Percentiles rank a stretch among this genome's conserved stretches.
These are phyloP conservation scores for Leptoteleia sp. DNA, from an alignment of 1,140 invertebrate genomes.

Conservation along the genomic window DNA sequence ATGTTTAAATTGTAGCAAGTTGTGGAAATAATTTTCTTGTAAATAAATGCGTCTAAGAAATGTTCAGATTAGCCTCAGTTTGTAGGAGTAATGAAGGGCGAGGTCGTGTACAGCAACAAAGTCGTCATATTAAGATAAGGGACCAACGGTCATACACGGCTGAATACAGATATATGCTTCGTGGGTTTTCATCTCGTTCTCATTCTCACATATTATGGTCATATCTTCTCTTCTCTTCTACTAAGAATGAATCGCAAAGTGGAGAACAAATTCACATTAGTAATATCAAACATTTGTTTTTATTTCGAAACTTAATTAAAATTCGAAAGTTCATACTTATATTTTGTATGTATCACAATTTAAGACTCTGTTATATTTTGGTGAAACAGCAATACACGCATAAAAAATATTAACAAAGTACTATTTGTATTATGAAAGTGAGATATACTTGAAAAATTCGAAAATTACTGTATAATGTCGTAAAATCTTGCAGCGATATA, in stretches of 20 bases:
- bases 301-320: no score
- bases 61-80: conserved; percentile 6
- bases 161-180: conserved; percentile 22
- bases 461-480: no score
- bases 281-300: background rate
- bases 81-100: conserved; percentile 8
- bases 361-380: no score
- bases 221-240: conserved; percentile 38
- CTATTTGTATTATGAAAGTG: no score
- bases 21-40: conserved; percentile 20
- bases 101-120: conserved; percentile 15
- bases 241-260: background rate
- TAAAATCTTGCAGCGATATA: no score
- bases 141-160: conserved; percentile 46
- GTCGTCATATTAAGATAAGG: conserved; percentile 36
- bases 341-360: background rate
- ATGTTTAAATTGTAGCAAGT: conserved; percentile 20
- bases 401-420: no score
- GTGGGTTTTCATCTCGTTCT: conserved; percentile 9
- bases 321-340: no score
- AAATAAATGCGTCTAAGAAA: conserved; percentile 10
- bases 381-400: no score
- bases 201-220: background rate
- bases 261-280: conserved; percentile 1
- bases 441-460: no score